phyloP scores from a whole-genome alignment of 2,113 vertebrate genomes.

The Neodon shergylaensis region DNA sequence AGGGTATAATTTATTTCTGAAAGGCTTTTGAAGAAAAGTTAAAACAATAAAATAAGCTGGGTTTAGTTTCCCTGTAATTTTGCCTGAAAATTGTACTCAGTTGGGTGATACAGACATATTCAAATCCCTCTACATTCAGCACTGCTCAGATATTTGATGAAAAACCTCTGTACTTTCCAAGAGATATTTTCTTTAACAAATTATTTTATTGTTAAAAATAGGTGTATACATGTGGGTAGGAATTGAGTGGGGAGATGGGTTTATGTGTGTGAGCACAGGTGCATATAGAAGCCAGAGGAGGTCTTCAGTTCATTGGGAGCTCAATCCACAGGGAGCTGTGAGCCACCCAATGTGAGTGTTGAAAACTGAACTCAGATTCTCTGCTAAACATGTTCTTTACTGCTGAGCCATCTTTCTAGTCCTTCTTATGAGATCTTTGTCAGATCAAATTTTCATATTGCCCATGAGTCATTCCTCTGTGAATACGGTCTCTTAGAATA shows the following conservation, averaged over 20 bases:
- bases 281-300: no score
- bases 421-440: no score
- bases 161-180: not conserved
- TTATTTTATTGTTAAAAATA: not conserved
- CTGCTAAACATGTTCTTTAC: no score
- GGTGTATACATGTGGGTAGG: not conserved
- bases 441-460: no score
- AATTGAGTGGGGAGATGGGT: not conserved
- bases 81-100: not conserved
- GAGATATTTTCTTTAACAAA: not conserved
- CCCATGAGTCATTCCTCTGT: not conserved
- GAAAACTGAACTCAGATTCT: no score
- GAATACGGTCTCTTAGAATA: not conserved
- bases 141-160: not conserved
- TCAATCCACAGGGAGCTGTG: no score
- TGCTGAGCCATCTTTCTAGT: no score
- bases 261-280: no score
- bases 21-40: not conserved
- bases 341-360: no score
- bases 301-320: no score
- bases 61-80: constrained; percentile 24
- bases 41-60: not conserved
- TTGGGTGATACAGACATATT: not conserved
- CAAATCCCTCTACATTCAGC: not conserved
- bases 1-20: not conserved